A percentile compares a stretch with the other conserved stretches of the same genome.
Conservation (phyloP, 2,888 invertebrate species). For the Mystacides longicornis region DNA sequence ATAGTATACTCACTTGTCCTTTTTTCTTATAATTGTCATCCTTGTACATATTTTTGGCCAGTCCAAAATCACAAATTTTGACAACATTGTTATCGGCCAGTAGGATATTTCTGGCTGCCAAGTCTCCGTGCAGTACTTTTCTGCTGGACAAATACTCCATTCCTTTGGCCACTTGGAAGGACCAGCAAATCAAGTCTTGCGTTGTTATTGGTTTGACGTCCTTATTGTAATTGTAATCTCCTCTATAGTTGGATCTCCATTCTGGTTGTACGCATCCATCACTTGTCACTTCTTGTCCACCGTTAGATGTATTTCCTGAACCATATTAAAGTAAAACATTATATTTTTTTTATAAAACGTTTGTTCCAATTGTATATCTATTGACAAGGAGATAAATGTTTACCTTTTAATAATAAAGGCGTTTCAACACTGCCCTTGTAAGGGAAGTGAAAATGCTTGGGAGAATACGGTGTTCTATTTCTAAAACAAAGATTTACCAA, state of each 20-base stretch:
- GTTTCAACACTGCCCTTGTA: no score
- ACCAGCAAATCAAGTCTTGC: constrained; percentile 80
- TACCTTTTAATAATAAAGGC: no score
- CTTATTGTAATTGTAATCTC: constrained; percentile 62
- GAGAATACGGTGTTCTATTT: no score
- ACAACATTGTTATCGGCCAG: constrained; percentile 85
- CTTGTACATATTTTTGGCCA: constrained; percentile 86
- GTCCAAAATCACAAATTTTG: constrained; percentile 94
- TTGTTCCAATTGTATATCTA: no score
- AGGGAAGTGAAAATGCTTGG: no score
- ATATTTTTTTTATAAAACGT: no score
- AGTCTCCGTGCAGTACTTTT: constrained; percentile 81
- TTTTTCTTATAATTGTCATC: constrained; percentile 86
- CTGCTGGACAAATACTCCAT: constrained; percentile 90
- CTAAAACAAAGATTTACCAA: no score
- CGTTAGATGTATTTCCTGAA: neutral
- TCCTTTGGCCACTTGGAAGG: constrained; percentile 88
- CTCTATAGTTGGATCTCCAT: constrained; percentile 72
- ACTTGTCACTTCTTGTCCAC: constrained; percentile 33
- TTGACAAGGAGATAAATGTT: no score
- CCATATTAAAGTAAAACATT: no score
- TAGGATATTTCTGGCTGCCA: constrained; percentile 86
- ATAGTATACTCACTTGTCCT: constrained; percentile 57
- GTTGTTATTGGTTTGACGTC: constrained; percentile 66
- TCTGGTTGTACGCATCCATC: constrained; percentile 61